These are phyloP conservation scores for Trichechus manatus DNA, from an alignment of 2,113 vertebrate species.

Conservation along the genomic window DNA sequence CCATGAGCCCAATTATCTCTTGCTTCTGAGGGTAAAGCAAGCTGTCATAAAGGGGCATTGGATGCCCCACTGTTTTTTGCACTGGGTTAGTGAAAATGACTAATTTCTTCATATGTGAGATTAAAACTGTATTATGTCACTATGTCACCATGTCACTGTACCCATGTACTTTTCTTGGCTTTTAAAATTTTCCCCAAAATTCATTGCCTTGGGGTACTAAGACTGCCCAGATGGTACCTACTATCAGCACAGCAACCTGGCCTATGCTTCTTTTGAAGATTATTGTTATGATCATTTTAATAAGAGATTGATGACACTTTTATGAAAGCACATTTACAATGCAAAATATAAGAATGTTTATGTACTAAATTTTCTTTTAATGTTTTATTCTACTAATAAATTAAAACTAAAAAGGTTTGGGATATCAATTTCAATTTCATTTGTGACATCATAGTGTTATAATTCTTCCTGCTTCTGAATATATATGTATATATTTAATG, in stretches of 20 bases:
- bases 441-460: not conserved
- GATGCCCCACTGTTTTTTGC: not conserved
- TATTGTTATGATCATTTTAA: not conserved
- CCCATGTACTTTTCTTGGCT: not conserved
- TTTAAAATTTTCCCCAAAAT: not conserved
- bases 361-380: not conserved
- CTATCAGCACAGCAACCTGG: not conserved
- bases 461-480: not conserved
- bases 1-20: constrained; percentile 21
- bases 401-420: not conserved
- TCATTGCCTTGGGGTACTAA: not conserved
- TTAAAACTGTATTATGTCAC: not conserved
- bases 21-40: constrained; percentile 40
- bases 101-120: constrained; percentile 32
- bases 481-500: not conserved
- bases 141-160: not conserved
- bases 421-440: not conserved
- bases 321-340: not conserved
- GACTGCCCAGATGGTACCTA: constrained; percentile 7
- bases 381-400: not conserved
- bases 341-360: not conserved
- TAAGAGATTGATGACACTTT: constrained; percentile 38
- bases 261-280: not conserved
- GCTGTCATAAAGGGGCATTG: not conserved
- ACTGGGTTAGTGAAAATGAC: not conserved